Percentiles rank a stretch among this genome's conserved stretches.
Evolutionary conservation across 1,140 invertebrate genomes (phyloP).

Genomic region (Aricia agestis): DNA sequence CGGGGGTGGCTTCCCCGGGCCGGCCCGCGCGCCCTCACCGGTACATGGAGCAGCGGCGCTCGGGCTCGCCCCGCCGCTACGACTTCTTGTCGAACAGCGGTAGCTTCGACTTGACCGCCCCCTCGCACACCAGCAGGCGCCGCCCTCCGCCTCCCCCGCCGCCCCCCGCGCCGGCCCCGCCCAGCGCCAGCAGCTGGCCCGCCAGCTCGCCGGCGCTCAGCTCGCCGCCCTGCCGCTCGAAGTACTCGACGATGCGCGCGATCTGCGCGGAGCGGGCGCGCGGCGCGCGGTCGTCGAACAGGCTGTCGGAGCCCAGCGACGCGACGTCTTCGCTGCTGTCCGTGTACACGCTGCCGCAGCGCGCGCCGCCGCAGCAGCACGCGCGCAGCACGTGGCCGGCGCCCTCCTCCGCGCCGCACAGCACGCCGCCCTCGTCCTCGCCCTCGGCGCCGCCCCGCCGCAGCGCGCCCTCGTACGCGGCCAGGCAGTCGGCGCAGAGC

Average conservation of each 20-base stretch:
- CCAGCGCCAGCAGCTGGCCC: slow-evolving; percentile 35
- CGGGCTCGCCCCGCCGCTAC: slow-evolving; percentile 36
- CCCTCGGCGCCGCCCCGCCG: slow-evolving; percentile 32
- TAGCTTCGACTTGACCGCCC: slow-evolving; percentile 88
- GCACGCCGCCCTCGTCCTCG: slow-evolving; percentile 49
- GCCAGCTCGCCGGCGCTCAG: slow-evolving; percentile 52
- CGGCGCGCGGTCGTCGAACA: slow-evolving; percentile 80
- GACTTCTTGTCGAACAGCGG: slow-evolving; percentile 89
- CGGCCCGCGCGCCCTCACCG: slow-evolving; percentile 7
- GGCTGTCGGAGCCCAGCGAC: slow-evolving; percentile 84
- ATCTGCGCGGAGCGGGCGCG: slow-evolving; percentile 82
- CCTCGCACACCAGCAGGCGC: slow-evolving; percentile 85
- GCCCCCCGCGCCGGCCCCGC: slow-evolving; percentile 53
- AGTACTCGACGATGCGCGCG: slow-evolving; percentile 91
- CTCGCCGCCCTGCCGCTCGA: slow-evolving; percentile 82
- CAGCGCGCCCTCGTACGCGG: slow-evolving; percentile 50
- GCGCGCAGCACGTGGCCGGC: slow-evolving; percentile 39
- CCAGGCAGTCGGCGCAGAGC: slow-evolving; percentile 46
- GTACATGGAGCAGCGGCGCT: slow-evolving; percentile 18
- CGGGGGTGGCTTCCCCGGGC: neutral
- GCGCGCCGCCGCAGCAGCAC: slow-evolving; percentile 77
- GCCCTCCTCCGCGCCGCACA: slow-evolving; percentile 37
- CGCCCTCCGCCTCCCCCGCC: slow-evolving; percentile 44
- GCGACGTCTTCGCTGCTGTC: slow-evolving; percentile 91
- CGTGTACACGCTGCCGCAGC: slow-evolving; percentile 89